Percentiles rank a stretch among this genome's conserved stretches.
These are phyloP conservation scores for Taxidea taxus DNA, from an alignment of 2,113 vertebrate genomes.

Conservation along the genomic window DNA sequence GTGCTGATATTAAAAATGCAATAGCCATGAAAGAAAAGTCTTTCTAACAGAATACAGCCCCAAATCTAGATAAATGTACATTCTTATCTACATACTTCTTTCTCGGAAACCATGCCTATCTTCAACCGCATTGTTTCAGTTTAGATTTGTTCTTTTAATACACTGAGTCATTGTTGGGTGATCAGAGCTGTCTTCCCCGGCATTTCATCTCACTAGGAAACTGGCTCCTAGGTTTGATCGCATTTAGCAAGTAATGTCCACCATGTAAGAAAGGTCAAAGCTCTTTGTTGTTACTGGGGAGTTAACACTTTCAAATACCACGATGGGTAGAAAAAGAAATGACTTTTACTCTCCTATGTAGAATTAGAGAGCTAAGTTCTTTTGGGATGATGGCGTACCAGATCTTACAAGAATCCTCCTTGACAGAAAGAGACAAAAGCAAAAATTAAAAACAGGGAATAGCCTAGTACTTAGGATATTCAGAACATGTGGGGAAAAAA, in stretches of 20 bases:
- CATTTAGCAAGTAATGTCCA: neutral
- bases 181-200: neutral
- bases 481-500: neutral
- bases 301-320: constrained; percentile 3
- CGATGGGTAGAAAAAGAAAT: neutral
- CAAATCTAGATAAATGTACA: constrained; percentile 43
- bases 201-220: neutral
- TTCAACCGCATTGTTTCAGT: constrained; percentile 1
- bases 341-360: neutral
- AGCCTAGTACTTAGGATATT: neutral
- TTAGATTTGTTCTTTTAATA: constrained; percentile 9
- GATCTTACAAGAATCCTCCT: neutral
- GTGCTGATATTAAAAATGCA: constrained; percentile 79
- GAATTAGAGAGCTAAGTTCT: constrained; percentile 2
- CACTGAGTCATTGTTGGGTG: neutral
- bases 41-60: constrained; percentile 59
- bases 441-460: neutral
- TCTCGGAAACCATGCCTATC: neutral
- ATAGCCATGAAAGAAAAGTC: constrained; percentile 50
- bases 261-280: neutral
- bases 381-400: neutral
- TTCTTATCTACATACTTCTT: constrained; percentile 26
- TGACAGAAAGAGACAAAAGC: neutral
- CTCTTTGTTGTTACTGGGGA: neutral
- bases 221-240: neutral